Conservation (phyloP, 2,113 vertebrate genomes). For the Alligator sinensis region DNA sequence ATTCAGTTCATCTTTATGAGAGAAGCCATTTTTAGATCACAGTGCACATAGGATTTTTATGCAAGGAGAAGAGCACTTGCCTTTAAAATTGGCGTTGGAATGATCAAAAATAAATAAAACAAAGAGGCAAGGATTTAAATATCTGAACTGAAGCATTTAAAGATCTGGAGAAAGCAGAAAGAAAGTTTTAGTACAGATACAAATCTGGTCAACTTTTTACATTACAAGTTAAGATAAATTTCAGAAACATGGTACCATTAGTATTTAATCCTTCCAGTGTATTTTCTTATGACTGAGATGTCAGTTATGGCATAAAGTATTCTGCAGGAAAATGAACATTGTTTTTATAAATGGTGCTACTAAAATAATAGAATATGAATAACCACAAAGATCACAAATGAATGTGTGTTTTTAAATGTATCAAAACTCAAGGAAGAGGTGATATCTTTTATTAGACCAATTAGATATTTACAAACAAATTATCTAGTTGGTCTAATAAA, state of each 20-base stretch:
- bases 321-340: conserved; percentile 12
- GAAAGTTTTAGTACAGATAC: conserved; percentile 23
- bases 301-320: neutral
- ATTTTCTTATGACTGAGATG: neutral
- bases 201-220: conserved; percentile 48
- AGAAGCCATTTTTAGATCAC: conserved; percentile 6
- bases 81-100: conserved; percentile 9
- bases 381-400: too few species aligned
- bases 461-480: too few species aligned
- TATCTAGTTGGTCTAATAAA: too few species aligned
- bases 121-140: neutral
- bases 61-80: neutral
- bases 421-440: too few species aligned
- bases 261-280: conserved; percentile 12
- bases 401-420: too few species aligned
- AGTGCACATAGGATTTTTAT: neutral
- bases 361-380: conserved; percentile 16
- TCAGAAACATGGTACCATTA: neutral
- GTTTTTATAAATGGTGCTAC: conserved; percentile 19
- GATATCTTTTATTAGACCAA: too few species aligned
- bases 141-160: conserved; percentile 5
- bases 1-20: neutral
- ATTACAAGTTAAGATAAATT: conserved; percentile 12
- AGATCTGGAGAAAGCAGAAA: conserved; percentile 15
- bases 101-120: neutral